Percentiles rank a stretch among this genome's conserved stretches.
Conservation (phyloP, 2,888 invertebrate genomes). For the Perizoma flavofasciatum region DNA sequence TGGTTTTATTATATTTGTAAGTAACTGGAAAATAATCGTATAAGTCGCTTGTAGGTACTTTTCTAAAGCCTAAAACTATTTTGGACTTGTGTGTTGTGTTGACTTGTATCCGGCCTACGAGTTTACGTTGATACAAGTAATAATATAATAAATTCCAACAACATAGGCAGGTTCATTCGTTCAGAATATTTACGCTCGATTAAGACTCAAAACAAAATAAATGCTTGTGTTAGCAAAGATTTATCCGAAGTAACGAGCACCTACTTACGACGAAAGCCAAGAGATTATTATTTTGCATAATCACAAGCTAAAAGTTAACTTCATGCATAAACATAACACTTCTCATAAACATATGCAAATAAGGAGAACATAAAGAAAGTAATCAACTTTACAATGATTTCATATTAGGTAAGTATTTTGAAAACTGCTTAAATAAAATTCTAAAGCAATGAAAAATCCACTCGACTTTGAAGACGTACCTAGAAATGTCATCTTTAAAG, state of each 20-base stretch:
- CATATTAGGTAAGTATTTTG: no score
- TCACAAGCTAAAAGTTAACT: conserved; percentile 25
- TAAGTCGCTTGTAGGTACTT: no score
- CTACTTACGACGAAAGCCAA: conserved; percentile 17
- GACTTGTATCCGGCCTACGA: no score
- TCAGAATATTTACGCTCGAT: no score
- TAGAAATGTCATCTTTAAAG: conserved; percentile 75
- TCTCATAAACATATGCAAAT: conserved; percentile 20
- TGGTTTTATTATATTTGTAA: no score
- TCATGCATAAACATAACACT: conserved; percentile 32
- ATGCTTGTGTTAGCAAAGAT: background rate
- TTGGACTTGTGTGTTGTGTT: no score
- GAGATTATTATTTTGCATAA: conserved; percentile 32
- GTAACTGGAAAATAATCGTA: no score
- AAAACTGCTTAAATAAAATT: background rate
- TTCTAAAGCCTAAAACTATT: no score
- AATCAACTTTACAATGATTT: conserved; percentile 2
- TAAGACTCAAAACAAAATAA: no score
- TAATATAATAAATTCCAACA: no score
- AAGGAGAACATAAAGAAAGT: conserved; percentile 16
- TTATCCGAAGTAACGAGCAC: background rate
- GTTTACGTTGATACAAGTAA: no score
- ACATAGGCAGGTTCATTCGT: no score
- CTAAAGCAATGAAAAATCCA: background rate
- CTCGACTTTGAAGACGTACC: conserved; percentile 56